Percentiles rank a stretch among this genome's conserved stretches.
Conservation (phyloP, 2,797 vertebrate genomes). For the Rousettus madagascariensis region DNA sequence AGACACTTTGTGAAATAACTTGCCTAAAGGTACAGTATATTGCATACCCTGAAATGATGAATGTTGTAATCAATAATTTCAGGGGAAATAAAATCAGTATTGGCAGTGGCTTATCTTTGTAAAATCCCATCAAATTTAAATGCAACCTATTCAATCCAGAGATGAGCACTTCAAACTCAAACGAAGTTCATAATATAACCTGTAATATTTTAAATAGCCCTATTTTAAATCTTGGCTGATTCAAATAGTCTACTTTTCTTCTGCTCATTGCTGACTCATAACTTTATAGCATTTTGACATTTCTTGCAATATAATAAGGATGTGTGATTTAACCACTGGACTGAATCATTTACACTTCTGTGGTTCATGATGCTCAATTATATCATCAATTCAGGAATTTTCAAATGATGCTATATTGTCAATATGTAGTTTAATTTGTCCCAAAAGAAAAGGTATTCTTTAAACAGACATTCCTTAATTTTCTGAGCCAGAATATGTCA, state of each 20-base stretch:
- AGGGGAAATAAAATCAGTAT: neutral
- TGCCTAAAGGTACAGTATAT: constrained; percentile 42
- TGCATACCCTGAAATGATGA: neutral
- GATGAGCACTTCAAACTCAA: constrained; percentile 29
- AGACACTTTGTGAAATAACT: constrained; percentile 48
- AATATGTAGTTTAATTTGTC: constrained; percentile 83
- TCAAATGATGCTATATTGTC: constrained; percentile 22
- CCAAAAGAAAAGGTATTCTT: constrained; percentile 92
- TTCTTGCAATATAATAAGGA: constrained; percentile 35
- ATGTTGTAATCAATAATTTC: constrained; percentile 1
- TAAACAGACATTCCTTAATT: constrained; percentile 90
- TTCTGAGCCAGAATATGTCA: constrained; percentile 90
- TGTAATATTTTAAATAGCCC: constrained; percentile 12
- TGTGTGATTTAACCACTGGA: neutral
- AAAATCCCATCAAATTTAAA: constrained; percentile 27
- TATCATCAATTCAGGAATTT: constrained; percentile 57
- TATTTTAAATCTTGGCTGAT: constrained; percentile 55
- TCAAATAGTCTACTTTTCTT: constrained; percentile 34
- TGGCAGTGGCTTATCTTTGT: constrained; percentile 6
- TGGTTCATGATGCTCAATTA: constrained; percentile 13
- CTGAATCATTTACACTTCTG: constrained; percentile 17
- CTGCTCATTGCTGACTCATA: neutral
- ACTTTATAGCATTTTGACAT: constrained; percentile 30
- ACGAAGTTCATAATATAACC: constrained; percentile 27
- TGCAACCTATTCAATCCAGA: constrained; percentile 17